Conservation (phyloP, 2,113 vertebrate species). For the Holacanthus passer region DNA sequence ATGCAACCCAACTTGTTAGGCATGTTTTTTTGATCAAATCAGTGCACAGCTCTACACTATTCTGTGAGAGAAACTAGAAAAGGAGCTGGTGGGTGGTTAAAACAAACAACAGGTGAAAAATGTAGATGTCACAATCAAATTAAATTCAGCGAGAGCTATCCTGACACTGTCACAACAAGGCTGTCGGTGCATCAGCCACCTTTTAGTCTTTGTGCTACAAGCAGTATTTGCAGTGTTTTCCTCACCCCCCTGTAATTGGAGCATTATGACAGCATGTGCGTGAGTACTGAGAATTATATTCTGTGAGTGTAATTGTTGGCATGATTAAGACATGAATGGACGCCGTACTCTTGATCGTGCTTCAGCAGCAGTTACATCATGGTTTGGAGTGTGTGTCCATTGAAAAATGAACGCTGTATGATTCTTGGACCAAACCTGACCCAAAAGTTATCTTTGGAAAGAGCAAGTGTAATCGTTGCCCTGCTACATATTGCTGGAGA, state of each 20-base stretch:
- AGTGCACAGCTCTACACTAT: not conserved
- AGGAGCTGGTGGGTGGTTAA: not conserved
- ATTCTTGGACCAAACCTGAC: slow-evolving; percentile 70
- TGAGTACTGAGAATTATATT: slow-evolving; percentile 78
- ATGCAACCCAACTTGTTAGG: slow-evolving; percentile 22
- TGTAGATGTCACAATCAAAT: slow-evolving; percentile 45
- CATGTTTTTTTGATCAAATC: slow-evolving; percentile 38
- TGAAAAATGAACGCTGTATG: slow-evolving; percentile 56
- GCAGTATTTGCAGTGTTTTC: slow-evolving; percentile 56
- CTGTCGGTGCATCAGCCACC: slow-evolving; percentile 39
- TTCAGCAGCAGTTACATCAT: slow-evolving; percentile 73
- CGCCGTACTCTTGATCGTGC: slow-evolving; percentile 47
- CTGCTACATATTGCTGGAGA: slow-evolving; percentile 59
- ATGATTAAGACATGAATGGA: slow-evolving; percentile 69
- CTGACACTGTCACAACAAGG: slow-evolving; percentile 56
- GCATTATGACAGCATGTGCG: slow-evolving; percentile 74
- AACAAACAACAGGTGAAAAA: slow-evolving; percentile 19
- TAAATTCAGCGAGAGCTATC: slow-evolving; percentile 26
- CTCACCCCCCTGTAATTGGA: slow-evolving; percentile 63
- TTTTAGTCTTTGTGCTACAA: slow-evolving; percentile 38
- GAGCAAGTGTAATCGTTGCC: slow-evolving; percentile 45
- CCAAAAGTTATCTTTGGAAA: slow-evolving; percentile 73
- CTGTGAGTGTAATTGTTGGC: slow-evolving; percentile 68
- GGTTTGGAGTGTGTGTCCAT: slow-evolving; percentile 58
- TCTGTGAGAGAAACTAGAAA: not conserved